Percentiles rank a stretch among this genome's conserved stretches.
phyloP scores from a whole-genome alignment of 2,797 vertebrate genomes.

The Phoeniculus purpureus region DNA sequence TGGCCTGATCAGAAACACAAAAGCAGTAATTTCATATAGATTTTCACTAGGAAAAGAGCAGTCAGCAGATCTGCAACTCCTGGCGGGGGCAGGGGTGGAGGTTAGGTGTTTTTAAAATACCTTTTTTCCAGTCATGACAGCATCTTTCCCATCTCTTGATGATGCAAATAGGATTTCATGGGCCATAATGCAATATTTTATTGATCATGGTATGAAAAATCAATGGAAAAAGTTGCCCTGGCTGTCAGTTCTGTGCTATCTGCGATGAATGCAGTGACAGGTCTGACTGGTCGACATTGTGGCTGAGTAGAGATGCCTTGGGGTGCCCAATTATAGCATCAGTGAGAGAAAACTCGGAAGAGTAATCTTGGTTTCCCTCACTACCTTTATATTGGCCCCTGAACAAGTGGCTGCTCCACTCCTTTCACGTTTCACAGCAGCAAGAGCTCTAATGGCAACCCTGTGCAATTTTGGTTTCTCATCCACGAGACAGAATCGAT shows the following conservation, averaged over 20 bases:
- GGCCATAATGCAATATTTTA: constrained; percentile 25
- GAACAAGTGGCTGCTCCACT: not conserved
- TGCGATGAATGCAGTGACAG: not conserved
- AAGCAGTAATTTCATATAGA: not conserved
- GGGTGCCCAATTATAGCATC: constrained; percentile 54
- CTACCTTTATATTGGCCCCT: constrained; percentile 53
- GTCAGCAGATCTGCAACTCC: not conserved
- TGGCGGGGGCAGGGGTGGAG: not conserved
- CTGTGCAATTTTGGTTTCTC: constrained; percentile 36
- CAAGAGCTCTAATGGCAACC: constrained; percentile 30
- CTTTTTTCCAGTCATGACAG: not conserved
- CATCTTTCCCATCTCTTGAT: not conserved
- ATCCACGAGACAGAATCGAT: constrained; percentile 20
- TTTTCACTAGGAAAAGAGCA: not conserved
- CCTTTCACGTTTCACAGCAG: constrained; percentile 48
- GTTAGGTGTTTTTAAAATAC: not conserved
- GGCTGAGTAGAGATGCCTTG: constrained; percentile 34
- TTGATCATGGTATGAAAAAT: constrained; percentile 59
- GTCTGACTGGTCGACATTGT: constrained; percentile 39
- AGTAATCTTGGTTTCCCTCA: constrained; percentile 56
- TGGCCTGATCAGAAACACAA: not conserved
- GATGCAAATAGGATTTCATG: not conserved
- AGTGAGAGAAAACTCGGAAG: constrained; percentile 55
- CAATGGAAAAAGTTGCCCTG: not conserved
- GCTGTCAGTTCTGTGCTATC: constrained; percentile 22